Evolutionary conservation across 2,888 invertebrate species (phyloP), one percentile per base, ranked within the genome.

Genomic region (Alloscopus bannaensis): DNA sequence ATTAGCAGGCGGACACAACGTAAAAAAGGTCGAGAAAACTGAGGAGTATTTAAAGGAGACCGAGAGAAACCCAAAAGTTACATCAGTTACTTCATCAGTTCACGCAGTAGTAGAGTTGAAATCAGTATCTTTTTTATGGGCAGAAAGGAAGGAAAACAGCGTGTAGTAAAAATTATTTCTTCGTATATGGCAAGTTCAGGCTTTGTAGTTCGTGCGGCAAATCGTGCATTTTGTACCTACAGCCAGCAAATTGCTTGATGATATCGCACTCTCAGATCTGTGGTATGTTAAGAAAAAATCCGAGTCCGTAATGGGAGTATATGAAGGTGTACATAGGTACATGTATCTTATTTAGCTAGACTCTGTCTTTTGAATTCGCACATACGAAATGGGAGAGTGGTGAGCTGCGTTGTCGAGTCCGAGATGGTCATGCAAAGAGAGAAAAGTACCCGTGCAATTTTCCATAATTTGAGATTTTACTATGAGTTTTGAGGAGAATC

Each of bases 241-340:
- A 70, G 77, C 69, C 62, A 70, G 69, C 77, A 77, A 70, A 77
- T 77, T 77, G 64, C 69, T n/a, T 64, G 69, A 69, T 77, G 77
- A 77, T 77, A 77, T 69, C 69, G 62, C 64, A 64, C 77, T 55
- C 69, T 64, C 77, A 69, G 77, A 69, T 77, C 57, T 69, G 52
- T 36, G n/a, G n/a, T n/a, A n/a, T n/a, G n/a, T n/a, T n/a, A n/a
- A n/a, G n/a, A n/a, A n/a, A n/a, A n/a, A n/a, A n/a, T n/a, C n/a
- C n/a, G n/a, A n/a, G n/a, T n/a, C n/a, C n/a, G n/a, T n/a, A n/a
- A n/a, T n/a, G n/a, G n/a, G n/a, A n/a, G n/a, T n/a, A n/a, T n/a
- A n/a, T n/a, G 31, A 60, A 2, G 26, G 57, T n/a, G 57, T 57
- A 31, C 20, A 57, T 18, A 57, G 18, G n/a, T n/a, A n/a, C 47